A percentile compares a stretch with the other conserved stretches of the same genome.
phyloP scores from a whole-genome alignment of 2,797 vertebrate species.

The Catostomus latipinnis region DNA sequence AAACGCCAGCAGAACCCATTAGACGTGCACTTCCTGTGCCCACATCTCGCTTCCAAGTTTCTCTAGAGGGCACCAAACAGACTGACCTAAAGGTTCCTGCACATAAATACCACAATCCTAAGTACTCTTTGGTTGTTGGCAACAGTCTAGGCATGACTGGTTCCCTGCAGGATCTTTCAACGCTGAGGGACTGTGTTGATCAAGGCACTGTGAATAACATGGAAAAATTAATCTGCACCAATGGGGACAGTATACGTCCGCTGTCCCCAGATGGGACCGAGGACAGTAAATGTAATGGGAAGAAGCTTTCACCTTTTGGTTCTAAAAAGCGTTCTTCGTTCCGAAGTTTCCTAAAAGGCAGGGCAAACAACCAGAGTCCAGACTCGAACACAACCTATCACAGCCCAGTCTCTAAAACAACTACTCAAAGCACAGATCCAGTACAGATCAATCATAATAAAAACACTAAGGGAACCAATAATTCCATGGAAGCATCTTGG shows the following conservation, averaged over 20 bases:
- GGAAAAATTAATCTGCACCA: conserved; percentile 40
- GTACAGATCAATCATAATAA: conserved; percentile 60
- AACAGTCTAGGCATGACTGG: conserved; percentile 71
- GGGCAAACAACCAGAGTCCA: conserved; percentile 58
- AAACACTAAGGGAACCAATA: conserved; percentile 39
- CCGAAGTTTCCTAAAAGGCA: conserved; percentile 73
- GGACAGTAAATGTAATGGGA: conserved; percentile 57
- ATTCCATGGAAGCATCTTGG: conserved; percentile 1
- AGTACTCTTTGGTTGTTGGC: conserved; percentile 89
- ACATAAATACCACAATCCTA: conserved; percentile 94
- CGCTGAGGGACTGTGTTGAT: conserved; percentile 47
- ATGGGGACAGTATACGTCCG: background rate
- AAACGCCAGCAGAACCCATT: conserved; percentile 40
- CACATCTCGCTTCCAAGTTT: conserved; percentile 77
- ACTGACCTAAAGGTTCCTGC: conserved; percentile 80
- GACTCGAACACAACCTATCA: conserved; percentile 63
- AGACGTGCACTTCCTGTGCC: conserved; percentile 48
- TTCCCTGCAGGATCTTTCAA: conserved; percentile 76
- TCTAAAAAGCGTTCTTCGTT: conserved; percentile 75
- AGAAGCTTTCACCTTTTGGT: conserved; percentile 42
- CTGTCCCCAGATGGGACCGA: conserved; percentile 47
- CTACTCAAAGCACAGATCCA: conserved; percentile 63
- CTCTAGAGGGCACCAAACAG: conserved; percentile 66
- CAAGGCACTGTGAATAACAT: conserved; percentile 50
- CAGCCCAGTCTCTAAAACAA: conserved; percentile 28